Base-by-base conservation (phyloP, 2,797 vertebrate species). In the Lagodon rhomboides region DNA sequence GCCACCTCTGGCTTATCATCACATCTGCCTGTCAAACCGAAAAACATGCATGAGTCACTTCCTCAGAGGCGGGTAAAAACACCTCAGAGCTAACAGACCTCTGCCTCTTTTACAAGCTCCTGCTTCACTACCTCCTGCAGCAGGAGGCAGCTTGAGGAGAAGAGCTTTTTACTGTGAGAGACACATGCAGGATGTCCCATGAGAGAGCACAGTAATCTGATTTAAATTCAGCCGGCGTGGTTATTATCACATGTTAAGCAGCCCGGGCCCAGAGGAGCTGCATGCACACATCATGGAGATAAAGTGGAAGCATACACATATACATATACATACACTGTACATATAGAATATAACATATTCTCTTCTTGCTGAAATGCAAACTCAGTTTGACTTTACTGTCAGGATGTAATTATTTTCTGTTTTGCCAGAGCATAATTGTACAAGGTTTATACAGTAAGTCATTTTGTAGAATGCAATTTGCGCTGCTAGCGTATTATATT, bases 191-290 rank as follows among this genome's bases (percentile, higher is more conserved):
- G 73, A 50, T 12, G 41, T 90, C 88, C 78, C 82, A 38, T 38
- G n/a, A 23, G 79, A 85, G 87, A 83, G 72, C 15, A 17, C 15
- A 53, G 68, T 75, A 83, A 87, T 88, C 86, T 86, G 84, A 94
- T 93, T 91, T 84, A 82, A 89, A 91, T 94, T 92, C 91, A 88
- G 80, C 85, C 82, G 12, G 56, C 53, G 15, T 85, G 76, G 75
- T 89, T 83, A 88, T 94, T 90, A 93, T 90, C 71, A 63, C 82
- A 81, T 46, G 63, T 84, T 91, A 75, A 91, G 77, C 76, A 88
- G 77, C 38, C 10, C 10, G 64, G 49, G 69, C 84, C 62, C 11
- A 61, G 76, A 84, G 81, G 68, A 89, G 77, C 66, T 73, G 34
- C 30, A 51, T 79, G 38, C 34, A 73, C 46, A 17, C 27, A 25